Evolutionary conservation across 2,113 vertebrate genomes (phyloP), one percentile per base, ranked within the genome.

Genomic region (Buteo buteo): DNA sequence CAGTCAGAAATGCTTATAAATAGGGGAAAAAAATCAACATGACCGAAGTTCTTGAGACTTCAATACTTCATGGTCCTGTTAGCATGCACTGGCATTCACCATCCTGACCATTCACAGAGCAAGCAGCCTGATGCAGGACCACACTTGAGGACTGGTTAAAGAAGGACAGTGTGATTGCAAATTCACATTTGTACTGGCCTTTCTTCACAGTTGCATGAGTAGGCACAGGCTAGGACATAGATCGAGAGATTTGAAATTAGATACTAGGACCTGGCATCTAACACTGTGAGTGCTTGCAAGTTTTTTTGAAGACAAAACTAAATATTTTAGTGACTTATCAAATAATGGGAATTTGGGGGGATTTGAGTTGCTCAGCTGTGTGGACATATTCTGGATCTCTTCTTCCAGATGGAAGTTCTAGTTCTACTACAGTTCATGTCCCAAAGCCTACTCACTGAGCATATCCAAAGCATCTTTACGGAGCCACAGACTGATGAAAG

Each of bases 21-120:
- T 26, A 6, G 4, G 2, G 4, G 7, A 4, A 3, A 0, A 0
- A 4, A 10, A 32, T 34, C 40, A 50, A 34, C 7, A 18, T 29
- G 13, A 73, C 38, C 26, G 13, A 67, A 85, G n/a, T 42, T 73
- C 32, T 69, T 69, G 49, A 64, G 32, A 34, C 44, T 93, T 74
- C 40, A 38, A 3, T 66, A 29, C n/a, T 70, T 29, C 7, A 36
- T 14, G 15, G 11, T 61, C 16, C 29, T 73, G 19, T 50, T 40
- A 73, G 40, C 29, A 21, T 24, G 24, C 16, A 22, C 42, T 52
- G 50, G 28, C 13, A 10, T 36, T 73, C 7, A 32, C 14, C 54
- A 13, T 13, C 22, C 21, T 78, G 50, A 79, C 22, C 29, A 9
- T 26, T 73, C 61, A 49, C n/a, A 77, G n/a, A 29, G 28, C 29